These are phyloP conservation scores for Osmerus mordax DNA, from an alignment of 2,113 vertebrate species.

Conservation along the genomic window DNA sequence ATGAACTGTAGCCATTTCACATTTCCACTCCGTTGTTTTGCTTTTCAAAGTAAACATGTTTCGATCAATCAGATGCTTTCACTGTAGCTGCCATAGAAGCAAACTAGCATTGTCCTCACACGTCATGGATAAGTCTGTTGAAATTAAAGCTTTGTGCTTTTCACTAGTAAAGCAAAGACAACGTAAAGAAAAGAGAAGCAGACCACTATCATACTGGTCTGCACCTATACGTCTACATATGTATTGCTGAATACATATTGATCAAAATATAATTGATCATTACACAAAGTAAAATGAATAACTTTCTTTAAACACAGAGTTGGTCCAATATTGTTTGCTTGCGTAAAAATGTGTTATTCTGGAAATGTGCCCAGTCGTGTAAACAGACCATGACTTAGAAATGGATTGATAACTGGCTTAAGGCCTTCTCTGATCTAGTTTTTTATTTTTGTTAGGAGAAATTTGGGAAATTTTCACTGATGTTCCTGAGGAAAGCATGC, in stretches of 20 bases:
- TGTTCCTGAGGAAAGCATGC: constrained; percentile 75
- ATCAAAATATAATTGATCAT: constrained; percentile 63
- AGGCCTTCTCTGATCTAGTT: constrained; percentile 59
- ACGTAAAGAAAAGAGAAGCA: constrained; percentile 57
- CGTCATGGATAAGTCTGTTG: constrained; percentile 63
- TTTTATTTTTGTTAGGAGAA: constrained; percentile 59
- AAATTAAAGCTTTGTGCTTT: constrained; percentile 73
- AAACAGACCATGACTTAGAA: constrained; percentile 61
- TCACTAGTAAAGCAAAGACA: constrained; percentile 64
- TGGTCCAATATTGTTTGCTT: constrained; percentile 66
- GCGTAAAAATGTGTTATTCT: constrained; percentile 56
- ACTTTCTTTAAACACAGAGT: constrained; percentile 66
- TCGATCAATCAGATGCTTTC: constrained; percentile 64
- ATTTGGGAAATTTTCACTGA: constrained; percentile 57
- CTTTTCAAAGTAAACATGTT: constrained; percentile 69
- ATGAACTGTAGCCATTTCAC: constrained; percentile 75
- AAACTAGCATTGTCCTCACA: constrained; percentile 69
- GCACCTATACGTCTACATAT: constrained; percentile 65
- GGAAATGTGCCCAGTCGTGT: constrained; percentile 61
- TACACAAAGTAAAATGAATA: constrained; percentile 56
- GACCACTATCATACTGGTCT: constrained; percentile 61
- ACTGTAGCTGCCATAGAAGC: constrained; percentile 75
- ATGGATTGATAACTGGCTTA: constrained; percentile 63
- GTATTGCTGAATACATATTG: constrained; percentile 73
- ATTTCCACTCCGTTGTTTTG: constrained; percentile 70